These are phyloP conservation scores for Phyllotreta striolata DNA, from an alignment of 2,888 invertebrate genomes.

Conservation along the genomic window DNA sequence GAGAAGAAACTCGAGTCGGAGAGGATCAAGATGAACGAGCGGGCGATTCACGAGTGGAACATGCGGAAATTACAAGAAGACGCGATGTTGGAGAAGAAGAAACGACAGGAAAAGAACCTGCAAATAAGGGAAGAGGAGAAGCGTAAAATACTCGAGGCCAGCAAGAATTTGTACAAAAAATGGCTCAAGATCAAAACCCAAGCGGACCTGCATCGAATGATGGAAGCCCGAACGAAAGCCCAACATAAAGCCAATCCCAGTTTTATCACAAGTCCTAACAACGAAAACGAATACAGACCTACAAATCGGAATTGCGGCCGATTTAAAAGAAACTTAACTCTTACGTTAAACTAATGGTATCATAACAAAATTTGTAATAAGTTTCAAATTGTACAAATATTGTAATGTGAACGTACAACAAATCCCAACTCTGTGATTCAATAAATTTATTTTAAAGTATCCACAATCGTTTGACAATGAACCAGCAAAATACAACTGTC, in stretches of 20 bases:
- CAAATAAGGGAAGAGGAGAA: not conserved
- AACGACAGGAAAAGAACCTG: not conserved
- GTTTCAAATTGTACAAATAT: too few species aligned
- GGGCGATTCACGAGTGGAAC: not conserved
- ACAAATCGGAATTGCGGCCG: too few species aligned
- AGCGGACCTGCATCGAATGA: slow-evolving; percentile 3
- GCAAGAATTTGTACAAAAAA: slow-evolving; percentile 12
- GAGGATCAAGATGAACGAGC: not conserved
- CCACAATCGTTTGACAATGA: not conserved
- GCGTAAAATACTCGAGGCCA: slow-evolving; percentile 1
- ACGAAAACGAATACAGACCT: too few species aligned
- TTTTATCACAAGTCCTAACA: too few species aligned
- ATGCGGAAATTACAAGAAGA: slow-evolving; percentile 7
- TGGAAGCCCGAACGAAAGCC: not conserved
- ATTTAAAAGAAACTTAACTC: too few species aligned
- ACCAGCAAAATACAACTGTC: not conserved
- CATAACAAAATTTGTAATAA: too few species aligned
- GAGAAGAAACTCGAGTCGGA: not conserved
- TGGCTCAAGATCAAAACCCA: slow-evolving; percentile 13
- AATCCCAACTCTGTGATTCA: too few species aligned
- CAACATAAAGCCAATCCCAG: too few species aligned
- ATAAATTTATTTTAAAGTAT: too few species aligned
- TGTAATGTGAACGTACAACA: too few species aligned
- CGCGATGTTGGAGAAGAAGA: not conserved
- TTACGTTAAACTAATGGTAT: too few species aligned